Conservation (phyloP, 2,888 invertebrate species). For the Ennomos fuscantarius region DNA sequence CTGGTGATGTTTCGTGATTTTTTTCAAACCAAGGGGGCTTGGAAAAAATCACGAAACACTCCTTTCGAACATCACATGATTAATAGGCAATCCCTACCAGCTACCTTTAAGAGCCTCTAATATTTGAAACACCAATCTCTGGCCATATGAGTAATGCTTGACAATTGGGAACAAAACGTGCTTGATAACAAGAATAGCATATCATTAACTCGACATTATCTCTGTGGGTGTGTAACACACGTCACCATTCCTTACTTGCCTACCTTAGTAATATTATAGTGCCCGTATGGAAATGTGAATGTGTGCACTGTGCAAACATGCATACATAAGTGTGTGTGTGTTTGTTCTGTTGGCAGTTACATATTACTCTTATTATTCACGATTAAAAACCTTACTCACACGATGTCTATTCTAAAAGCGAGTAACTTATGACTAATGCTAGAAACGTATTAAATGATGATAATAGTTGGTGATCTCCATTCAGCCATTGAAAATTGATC, state of each 20-base stretch:
- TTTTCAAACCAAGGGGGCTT: too few species aligned
- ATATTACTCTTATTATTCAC: slow-evolving; percentile 29
- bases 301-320: slow-evolving; percentile 10
- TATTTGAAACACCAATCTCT: slow-evolving; percentile 13
- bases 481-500: too few species aligned
- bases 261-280: slow-evolving; percentile 1
- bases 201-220: slow-evolving; percentile 56
- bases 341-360: slow-evolving; percentile 19
- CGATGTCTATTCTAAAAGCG: slow-evolving; percentile 17
- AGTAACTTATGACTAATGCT: too few species aligned
- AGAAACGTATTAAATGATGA: too few species aligned
- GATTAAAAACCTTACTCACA: slow-evolving; percentile 27
- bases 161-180: slow-evolving; percentile 38
- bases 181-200: slow-evolving; percentile 37
- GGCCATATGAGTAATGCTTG: slow-evolving; percentile 13
- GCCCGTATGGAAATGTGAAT: slow-evolving; percentile 34
- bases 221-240: slow-evolving; percentile 64
- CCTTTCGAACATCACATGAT: too few species aligned
- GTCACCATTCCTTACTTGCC: slow-evolving; percentile 47
- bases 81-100: too few species aligned
- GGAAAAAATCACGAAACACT: too few species aligned
- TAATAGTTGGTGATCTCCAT: too few species aligned
- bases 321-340: slow-evolving; percentile 3
- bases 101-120: not conserved
- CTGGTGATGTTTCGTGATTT: too few species aligned